phyloP scores from a whole-genome alignment of 2,113 vertebrate genomes.

The Bubalus kerabau region DNA sequence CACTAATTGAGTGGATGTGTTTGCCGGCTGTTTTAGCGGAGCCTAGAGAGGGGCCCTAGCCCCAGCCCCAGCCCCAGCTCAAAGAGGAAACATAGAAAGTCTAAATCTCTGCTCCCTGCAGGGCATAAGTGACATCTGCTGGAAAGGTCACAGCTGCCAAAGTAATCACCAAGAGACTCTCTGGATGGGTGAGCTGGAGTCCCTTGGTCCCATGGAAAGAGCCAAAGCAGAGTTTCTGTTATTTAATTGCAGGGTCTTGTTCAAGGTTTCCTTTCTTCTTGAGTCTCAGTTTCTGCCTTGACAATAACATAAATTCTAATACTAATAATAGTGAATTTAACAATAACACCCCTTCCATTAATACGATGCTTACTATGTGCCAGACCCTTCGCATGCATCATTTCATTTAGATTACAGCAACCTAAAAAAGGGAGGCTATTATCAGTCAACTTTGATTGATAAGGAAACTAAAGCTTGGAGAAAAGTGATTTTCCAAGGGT shows the following conservation, averaged over 20 bases:
- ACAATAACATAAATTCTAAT: neutral
- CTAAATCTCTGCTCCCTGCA: neutral
- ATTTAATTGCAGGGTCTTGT: neutral
- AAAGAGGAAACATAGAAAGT: conserved; percentile 9
- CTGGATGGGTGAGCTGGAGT: neutral
- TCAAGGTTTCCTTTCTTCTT: neutral
- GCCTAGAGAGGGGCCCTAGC: neutral
- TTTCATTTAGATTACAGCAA: neutral
- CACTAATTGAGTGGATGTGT: conserved; percentile 22
- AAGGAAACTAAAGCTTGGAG: neutral
- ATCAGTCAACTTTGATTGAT: neutral
- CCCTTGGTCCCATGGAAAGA: neutral
- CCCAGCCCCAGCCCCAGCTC: neutral
- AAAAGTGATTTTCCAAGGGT: neutral
- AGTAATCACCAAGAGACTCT: neutral
- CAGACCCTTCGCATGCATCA: neutral
- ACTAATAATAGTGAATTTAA: neutral
- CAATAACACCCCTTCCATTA: neutral
- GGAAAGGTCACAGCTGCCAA: neutral
- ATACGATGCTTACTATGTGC: neutral
- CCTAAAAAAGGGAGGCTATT: neutral
- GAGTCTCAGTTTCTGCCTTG: neutral
- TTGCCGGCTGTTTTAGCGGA: neutral
- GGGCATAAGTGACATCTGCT: neutral
- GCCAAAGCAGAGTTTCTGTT: neutral